Base-by-base conservation (phyloP, 2,888 invertebrate genomes). In the Philhelius pedissequus region DNA sequence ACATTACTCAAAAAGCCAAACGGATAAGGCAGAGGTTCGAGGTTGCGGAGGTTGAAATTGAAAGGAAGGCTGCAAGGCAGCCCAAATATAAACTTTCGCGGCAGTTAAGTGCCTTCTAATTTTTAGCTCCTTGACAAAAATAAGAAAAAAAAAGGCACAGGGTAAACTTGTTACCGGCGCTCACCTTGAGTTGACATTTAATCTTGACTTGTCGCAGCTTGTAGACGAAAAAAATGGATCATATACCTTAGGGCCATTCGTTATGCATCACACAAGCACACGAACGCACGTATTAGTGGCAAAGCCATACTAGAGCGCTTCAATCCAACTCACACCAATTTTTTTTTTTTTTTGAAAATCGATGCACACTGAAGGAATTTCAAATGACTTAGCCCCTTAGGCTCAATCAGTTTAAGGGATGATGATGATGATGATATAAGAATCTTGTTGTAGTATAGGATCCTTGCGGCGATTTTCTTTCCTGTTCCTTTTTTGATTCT, bases 81-180 rank as follows among this genome's bases (percentile, higher is more conserved):
- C 70, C 48, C 15, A 56, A 75, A 66, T 62, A 11, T 27, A 79
- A 84, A 84, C 84, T 84, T 84, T 80, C 30, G 75, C 80, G 80
- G 84, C 84, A 84, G 84, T 84, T 84, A 84, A 84, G 84, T 84
- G 84, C 84, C 84, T 80, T 80, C 84, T 84, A 84, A 84, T 80
- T 84, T 84, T 80, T 75, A 64, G 54, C 70, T 50, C 20, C 70
- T 50, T 30, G 52, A 56, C 2, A 35, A 20, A 18, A 54, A 56
- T 1, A 35, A 20, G 11, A 54, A 30, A 30, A 54, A 54, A 35
- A 13, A 20, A 75, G 60, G 71, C 52, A 70, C 64, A 79, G 54
- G 76, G 62, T 56, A 68, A 84, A 84, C 84, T 84, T 84, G 75
- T 80, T 84, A 84, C 84, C 66, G n/a, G n/a, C n/a, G 80, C 84